These are phyloP conservation scores for Arctia plantaginis DNA, from an alignment of 2,888 invertebrate genomes.

Conservation along the genomic window DNA sequence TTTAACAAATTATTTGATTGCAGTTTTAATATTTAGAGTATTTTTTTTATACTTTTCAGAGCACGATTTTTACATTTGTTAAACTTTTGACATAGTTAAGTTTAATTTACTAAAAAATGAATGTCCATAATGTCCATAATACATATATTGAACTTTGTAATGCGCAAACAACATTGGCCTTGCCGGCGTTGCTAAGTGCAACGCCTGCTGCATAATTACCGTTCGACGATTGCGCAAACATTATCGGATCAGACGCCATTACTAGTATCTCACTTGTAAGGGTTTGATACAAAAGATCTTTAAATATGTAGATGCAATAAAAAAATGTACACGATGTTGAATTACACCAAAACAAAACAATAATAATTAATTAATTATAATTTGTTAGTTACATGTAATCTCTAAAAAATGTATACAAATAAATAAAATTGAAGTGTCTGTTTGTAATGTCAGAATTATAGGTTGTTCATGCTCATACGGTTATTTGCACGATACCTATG, in stretches of 20 bases:
- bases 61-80: no score
- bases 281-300: conserved; percentile 49
- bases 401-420: no score
- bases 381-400: background rate
- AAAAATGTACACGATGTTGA: background rate
- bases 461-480: no score
- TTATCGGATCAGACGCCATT: conserved; percentile 56
- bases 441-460: no score
- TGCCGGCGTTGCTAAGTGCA: conserved; percentile 38
- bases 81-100: background rate
- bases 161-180: conserved; percentile 39
- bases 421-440: no score
- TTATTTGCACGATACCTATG: no score
- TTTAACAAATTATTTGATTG: no score
- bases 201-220: conserved; percentile 51
- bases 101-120: background rate
- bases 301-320: background rate
- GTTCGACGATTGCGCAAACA: conserved; percentile 53
- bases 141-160: conserved; percentile 8
- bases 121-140: background rate
- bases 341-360: background rate
- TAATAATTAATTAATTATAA: no score
- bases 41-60: no score
- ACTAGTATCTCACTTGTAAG: conserved; percentile 59
- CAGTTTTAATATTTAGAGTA: no score